Evolutionary conservation across 2,113 vertebrate species (phyloP), one percentile per base, ranked within the genome.

Genomic region (Nesogale talazaci): DNA sequence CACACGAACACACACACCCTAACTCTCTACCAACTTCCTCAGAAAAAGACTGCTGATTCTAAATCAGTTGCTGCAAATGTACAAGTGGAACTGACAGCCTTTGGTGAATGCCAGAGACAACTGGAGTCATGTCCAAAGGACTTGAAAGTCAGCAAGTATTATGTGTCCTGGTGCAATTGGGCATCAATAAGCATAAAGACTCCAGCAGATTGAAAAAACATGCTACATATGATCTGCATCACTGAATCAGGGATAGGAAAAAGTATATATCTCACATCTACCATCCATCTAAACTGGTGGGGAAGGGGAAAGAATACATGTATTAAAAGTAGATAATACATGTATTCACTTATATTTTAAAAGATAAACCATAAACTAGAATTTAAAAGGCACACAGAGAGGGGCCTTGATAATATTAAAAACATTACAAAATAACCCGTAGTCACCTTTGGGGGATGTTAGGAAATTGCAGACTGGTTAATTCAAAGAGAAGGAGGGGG

Each of bases 381-480:
- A 52, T 52, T 52, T 52, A 52, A 52, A 52, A 52, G 46, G 46
- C 46, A 2, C 46, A 52, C 46, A 5, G 46, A 52, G 46, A 52
- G 14, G 46, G 46, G 46, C 10, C 46, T 10, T 81, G 38, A 34
- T 4, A 77, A 36, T n/a, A 79, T 40, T 78, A 27, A 65, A 52
- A 74, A 34, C 15, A 63, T 65, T 56, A 22, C 40, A 70, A 92
- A 74, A 82, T 15, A 90, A 90, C 5, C 14, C 40, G n/a, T 22
- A 78, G 19, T 52, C 83, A 52, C 67, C 17, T 36, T 34, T 25
- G 16, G 31, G 77, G 52, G 65, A 80, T 59, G 16, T 86, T 42
- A 89, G 59, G 46, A 17, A 89, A 91, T 56, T 40, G 56, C 90
- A 91, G 80, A 80, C 6, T 31, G 17, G 9, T 78, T 83, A 83